Evolutionary conservation across 2,888 invertebrate genomes (phyloP), one percentile per base, ranked within the genome.

Genomic region (Galeopsomyia nigrocyanea): DNA sequence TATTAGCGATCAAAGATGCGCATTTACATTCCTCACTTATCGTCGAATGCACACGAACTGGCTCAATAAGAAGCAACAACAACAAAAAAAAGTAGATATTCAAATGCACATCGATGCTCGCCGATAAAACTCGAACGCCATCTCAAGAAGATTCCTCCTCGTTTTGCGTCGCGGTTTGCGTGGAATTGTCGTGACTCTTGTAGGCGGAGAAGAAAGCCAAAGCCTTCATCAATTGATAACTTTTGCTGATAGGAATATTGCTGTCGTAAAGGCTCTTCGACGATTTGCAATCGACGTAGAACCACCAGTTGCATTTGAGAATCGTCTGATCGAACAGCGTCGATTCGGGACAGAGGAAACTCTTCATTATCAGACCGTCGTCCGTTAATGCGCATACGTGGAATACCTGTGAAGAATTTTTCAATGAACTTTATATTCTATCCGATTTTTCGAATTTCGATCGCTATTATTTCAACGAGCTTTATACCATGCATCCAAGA

Each of bases 221-320:
- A 0, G 95, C 95, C 85, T 95, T 95, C 94, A 96, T 95, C 5
- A 96, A 88, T 85, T 96, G 95, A 84, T 95, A 96, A 85, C 95
- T 95, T 87, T 96, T 95, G 46, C 95, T 95, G 65, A 96, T 93
- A 0, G 95, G 95, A 75, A 95, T 94, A 84, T 96, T 97, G 16
- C 95, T 95, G 81, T 95, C 95, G 84, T 95, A 96, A 31, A 95
- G 88, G 77, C 90, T 91, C 79, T 90, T 91, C 22, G 95, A 94
- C 68, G 91, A 90, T 85, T 94, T 93, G 87, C 96, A 96, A 83
- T 96, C 95, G 0, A 96, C 95, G 85, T 95, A 96, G 88, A 96
- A 95, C 95, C 95, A 96, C 95, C 95, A 96, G 86, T 96, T 96
- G 87, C 96, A 96, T 84, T 95, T 95, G 6, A 96, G 89, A 76